Evolutionary conservation across 2,113 vertebrate species (phyloP).

Genomic region (Macrotis lagotis): DNA sequence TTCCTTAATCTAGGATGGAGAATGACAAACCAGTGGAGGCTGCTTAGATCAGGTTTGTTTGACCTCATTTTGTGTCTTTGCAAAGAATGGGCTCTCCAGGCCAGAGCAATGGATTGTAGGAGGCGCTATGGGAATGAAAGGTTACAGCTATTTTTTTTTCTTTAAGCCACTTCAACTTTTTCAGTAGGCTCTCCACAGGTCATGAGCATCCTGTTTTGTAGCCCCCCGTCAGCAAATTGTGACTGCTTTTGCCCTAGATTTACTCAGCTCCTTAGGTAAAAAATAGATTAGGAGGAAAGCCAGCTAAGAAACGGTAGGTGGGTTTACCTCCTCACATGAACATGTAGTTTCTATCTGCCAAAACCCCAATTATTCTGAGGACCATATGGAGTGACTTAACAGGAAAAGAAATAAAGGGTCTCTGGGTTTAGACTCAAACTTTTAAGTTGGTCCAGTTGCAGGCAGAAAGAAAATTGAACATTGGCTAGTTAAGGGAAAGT

Average conservation of each 20-base stretch:
- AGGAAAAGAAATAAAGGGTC: conserved; percentile 34
- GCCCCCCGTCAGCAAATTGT: conserved; percentile 37
- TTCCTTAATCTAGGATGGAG: background rate
- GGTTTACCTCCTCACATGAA: conserved; percentile 67
- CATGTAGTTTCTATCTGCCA: conserved; percentile 42
- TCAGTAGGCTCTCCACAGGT: conserved; percentile 48
- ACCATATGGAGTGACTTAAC: conserved; percentile 33
- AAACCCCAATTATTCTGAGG: conserved; percentile 56
- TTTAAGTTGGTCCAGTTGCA: background rate
- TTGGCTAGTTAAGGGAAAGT: background rate
- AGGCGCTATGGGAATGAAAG: conserved; percentile 27
- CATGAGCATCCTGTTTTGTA: conserved; percentile 22
- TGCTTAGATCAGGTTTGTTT: background rate
- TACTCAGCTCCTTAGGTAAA: conserved; percentile 36
- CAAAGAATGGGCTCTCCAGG: background rate
- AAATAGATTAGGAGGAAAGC: conserved; percentile 38
- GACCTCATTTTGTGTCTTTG: background rate
- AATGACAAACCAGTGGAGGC: conserved; percentile 14
- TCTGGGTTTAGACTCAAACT: conserved; percentile 36
- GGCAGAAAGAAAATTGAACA: background rate
- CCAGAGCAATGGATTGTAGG: background rate
- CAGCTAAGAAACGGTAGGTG: conserved; percentile 50
- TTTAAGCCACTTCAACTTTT: conserved; percentile 56
- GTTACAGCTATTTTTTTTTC: conserved; percentile 39
- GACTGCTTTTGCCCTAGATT: conserved; percentile 64